Evolutionary conservation across 2,797 vertebrate species (phyloP).

Genomic region (Danio choprae): DNA sequence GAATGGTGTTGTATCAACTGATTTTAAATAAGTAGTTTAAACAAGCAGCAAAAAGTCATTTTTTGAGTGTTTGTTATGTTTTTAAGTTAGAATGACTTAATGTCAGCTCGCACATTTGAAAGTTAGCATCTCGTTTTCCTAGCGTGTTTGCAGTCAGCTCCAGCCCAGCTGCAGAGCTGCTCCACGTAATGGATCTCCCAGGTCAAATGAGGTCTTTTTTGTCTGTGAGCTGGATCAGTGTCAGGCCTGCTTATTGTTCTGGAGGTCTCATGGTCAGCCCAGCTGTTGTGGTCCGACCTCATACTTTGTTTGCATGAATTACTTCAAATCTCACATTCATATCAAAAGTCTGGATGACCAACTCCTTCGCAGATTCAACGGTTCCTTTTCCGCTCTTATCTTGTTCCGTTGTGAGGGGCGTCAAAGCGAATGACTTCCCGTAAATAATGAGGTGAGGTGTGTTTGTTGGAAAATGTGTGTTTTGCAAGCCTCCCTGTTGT

Average conservation of each 20-base stretch:
- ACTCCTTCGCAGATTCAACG: not conserved
- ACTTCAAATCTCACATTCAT: slow-evolving; percentile 35
- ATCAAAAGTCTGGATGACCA: slow-evolving; percentile 7
- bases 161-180: slow-evolving; percentile 28
- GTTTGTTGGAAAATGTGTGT: slow-evolving; percentile 16
- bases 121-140: not conserved
- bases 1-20: too few relatives aligned
- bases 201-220: slow-evolving; percentile 45
- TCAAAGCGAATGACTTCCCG: slow-evolving; percentile 30
- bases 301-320: slow-evolving; percentile 37
- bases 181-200: slow-evolving; percentile 27
- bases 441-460: slow-evolving; percentile 1
- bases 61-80: too few relatives aligned
- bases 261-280: slow-evolving; percentile 38
- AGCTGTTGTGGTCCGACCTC: slow-evolving; percentile 35
- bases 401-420: not conserved
- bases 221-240: slow-evolving; percentile 31
- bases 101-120: slow-evolving; percentile 33
- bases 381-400: slow-evolving; percentile 3
- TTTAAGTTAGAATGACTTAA: too few relatives aligned
- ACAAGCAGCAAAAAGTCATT: too few relatives aligned
- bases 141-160: not conserved
- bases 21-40: too few relatives aligned
- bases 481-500: slow-evolving; percentile 14
- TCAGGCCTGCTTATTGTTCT: slow-evolving; percentile 38